Base-by-base conservation (phyloP, 2,888 invertebrate genomes). In the Allacma fusca region DNA sequence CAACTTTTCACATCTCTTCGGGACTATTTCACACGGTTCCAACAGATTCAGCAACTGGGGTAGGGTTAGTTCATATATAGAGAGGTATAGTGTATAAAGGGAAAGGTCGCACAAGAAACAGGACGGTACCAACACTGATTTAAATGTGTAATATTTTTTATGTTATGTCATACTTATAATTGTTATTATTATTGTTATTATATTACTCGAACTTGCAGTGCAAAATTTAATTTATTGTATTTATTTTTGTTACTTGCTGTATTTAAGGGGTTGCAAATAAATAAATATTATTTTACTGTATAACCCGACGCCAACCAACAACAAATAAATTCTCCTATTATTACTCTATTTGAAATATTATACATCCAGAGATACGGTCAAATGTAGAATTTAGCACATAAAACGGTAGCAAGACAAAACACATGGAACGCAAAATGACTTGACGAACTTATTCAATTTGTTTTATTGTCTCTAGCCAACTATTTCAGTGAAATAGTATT, bases 21-120 rank as follows among this genome's bases (percentile, higher is more conserved):
- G 19, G 62, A 73, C 40, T 73, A 40, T 26, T 64, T 73, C 12
- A 29, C 21, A 16, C 57, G 73, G 24, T 62, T 62, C n/a, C 73
- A 73, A 23, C 59, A 72, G 24, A 50, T 50, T 9, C 50, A 50
- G n/a, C 50, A 50, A 50, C 19, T 50, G 19, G 50, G 50, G n/a
- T 50, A 50, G n/a, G 19, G 2, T n/a, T 50, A 16, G n/a, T 50
- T 50, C n/a, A n/a, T n/a, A 50, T 50, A 9, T 50, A 19, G 19
- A 9, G 19, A 12, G 19, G n/a, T 50, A 19, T 65, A 24, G 24
- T 65, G 16, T n/a, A 5, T 62, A 62, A 21, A n/a, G 13, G 21
- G 21, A 13, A 21, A 23, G 62, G 13, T 62, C 1, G 26, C 21
- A 62, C n/a, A n/a, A n/a, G n/a, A n/a, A n/a, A n/a, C n/a, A 23